Evolutionary conservation across 2,888 invertebrate species (phyloP), one percentile per base, ranked within the genome.

Genomic region (Nycteola revayana): DNA sequence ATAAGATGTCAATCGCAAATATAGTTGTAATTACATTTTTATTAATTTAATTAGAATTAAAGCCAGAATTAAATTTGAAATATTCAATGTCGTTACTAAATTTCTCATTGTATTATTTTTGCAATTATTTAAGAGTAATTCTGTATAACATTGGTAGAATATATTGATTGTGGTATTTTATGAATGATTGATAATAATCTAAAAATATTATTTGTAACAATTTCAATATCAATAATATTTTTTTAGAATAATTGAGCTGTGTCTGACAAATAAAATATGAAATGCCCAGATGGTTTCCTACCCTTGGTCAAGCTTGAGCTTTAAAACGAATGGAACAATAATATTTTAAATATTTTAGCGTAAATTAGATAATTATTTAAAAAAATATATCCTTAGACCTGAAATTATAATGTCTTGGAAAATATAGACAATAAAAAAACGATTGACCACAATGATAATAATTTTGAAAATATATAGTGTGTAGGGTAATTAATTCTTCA

Each of bases 1-100:
- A 73, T n/a, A 75, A 73, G 68, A 60, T 85, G 86, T 75, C 86
- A 85, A 86, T 87, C 86, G 87, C 85, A 86, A 87, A 75, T 78
- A 74, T 57, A 18, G n/a, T n/a, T n/a, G n/a, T n/a, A n/a, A n/a
- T n/a, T n/a, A n/a, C n/a, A n/a, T n/a, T n/a, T n/a, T n/a, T n/a
- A n/a, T n/a, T n/a, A n/a, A n/a, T n/a, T n/a, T n/a, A n/a, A n/a
- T n/a, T n/a, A n/a, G n/a, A n/a, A n/a, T n/a, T n/a, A n/a, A n/a
- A n/a, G n/a, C n/a, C n/a, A n/a, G n/a, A n/a, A n/a, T n/a, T n/a
- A n/a, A n/a, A n/a, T n/a, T n/a, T n/a, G n/a, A n/a, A n/a, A n/a
- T n/a, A n/a, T n/a, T n/a, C n/a, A n/a, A n/a, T n/a, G n/a, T n/a
- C n/a, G n/a, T n/a, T n/a, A n/a, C n/a, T n/a, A n/a, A n/a, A n/a